Base-by-base conservation (phyloP, 2,797 vertebrate genomes). In the Chloroceryle amazona region DNA sequence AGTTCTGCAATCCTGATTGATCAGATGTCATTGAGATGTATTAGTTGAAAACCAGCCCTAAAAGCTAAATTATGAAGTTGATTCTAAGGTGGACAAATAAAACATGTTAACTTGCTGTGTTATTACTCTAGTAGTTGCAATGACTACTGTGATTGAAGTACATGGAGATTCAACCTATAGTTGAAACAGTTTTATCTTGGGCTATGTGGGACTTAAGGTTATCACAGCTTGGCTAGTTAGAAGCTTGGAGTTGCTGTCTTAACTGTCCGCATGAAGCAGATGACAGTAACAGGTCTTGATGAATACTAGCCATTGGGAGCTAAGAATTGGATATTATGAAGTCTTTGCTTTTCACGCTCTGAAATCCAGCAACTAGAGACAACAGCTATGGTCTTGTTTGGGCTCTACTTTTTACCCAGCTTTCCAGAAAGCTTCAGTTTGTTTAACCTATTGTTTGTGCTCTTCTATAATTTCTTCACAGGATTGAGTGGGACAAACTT, bases 401-500 rank as follows among this genome's bases (percentile, higher is more conserved):
- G 39, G 60, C 10, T 57, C 7, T 52, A 11, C 39, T 66, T 87
- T 44, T 66, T 68, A 75, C 7, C 3, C 4, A 10, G 39, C 20
- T 13, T n/a, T 86, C 15, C 49, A 67, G 55, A 62, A 74, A 28
- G 8, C 20, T 86, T 86, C 31, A 14, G 20, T 80, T 70, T 16
- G 12, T 13, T 71, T 95, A 72, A 76, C 16, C 13, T 68, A 13
- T 44, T 81, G 68, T 95, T 71, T 88, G 47, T 51, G 15, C 15
- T 95, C 2, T 90, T 41, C 22, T 75, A 0, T 96, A 21, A 93
- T 95, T 95, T 92, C 68, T 49, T 94, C 85, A 85, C 95, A 99
- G 99, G 99, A 99, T 99, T 99, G 99, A 99, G 98, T 99, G 99
- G 99, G 99, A 99, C 99, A 99, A 99, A 98, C 99, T 99, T 98